Percentiles rank a stretch among this genome's conserved stretches.
Evolutionary conservation across 2,113 vertebrate genomes (phyloP).

Genomic region (Morone saxatilis): DNA sequence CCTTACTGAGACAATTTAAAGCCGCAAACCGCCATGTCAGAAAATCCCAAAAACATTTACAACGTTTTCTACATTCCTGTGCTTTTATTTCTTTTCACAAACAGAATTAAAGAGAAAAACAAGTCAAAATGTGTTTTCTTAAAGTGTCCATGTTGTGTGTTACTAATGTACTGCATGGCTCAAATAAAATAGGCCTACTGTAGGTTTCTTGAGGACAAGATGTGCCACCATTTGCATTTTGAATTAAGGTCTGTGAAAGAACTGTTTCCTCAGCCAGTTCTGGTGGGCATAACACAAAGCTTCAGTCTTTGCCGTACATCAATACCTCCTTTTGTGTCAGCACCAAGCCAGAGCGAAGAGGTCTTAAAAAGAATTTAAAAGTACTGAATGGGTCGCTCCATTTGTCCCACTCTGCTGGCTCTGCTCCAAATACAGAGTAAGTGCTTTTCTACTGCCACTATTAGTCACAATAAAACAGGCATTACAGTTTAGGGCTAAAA

Average conservation of each 20-base stretch:
- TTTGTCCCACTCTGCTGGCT: constrained; percentile 71
- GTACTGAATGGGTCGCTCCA: constrained; percentile 66
- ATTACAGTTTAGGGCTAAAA: constrained; percentile 52
- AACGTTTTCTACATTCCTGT: background rate
- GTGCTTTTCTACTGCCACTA: constrained; percentile 61
- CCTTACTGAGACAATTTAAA: constrained; percentile 15
- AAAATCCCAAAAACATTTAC: background rate
- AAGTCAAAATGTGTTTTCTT: background rate
- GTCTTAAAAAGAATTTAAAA: constrained; percentile 55
- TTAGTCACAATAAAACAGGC: constrained; percentile 68
- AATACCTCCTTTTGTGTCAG: constrained; percentile 79
- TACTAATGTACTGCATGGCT: background rate
- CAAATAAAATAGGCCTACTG: constrained; percentile 39
- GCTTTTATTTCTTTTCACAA: background rate
- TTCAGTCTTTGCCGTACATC: constrained; percentile 74
- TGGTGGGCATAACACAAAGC: constrained; percentile 67
- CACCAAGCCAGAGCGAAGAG: constrained; percentile 49
- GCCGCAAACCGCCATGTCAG: background rate
- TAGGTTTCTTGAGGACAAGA: constrained; percentile 35
- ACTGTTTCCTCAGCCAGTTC: constrained; percentile 44
- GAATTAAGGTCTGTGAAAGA: constrained; percentile 61
- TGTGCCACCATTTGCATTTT: constrained; percentile 67
- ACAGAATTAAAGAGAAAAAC: background rate
- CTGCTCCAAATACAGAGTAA: constrained; percentile 64
- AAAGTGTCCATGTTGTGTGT: background rate